Base-by-base conservation (phyloP, 1,140 invertebrate species). In the Cyphomyrmex costatus region DNA sequence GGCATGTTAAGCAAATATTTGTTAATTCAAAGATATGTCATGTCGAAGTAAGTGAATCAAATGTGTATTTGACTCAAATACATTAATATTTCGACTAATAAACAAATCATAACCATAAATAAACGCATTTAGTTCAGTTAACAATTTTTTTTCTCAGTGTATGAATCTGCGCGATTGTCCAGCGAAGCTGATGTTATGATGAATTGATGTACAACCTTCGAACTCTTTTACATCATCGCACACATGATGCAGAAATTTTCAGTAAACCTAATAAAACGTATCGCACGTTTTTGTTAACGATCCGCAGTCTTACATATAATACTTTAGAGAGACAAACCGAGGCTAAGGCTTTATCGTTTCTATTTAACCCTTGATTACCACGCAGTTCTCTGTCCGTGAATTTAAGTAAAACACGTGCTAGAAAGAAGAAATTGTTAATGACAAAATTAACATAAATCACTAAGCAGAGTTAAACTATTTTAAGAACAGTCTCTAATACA, bases 381-480 rank as follows among this genome's bases (percentile, higher is more conserved):
- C 19, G 27, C 24, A 4, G 4, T 4, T 21, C 21, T 30, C 12
- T 30, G n/a, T 36, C 19, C 49, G 12, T 36, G 12, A 58, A 27
- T 19, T 36, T 60, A 36, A 6, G 3, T 74, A n/a, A 76, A 58
- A 30, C 14, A 24, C 21, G 0, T 27, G 12, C 36, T n/a, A 16
- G 14, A 63, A 24, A 63, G 21, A 49, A 53, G 30, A 33, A 53
- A 14, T 51, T 24, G 4, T 14, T 21, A 36, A 56, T 7, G 30
- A 56, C 14, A 16, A 80, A 56, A 68, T 70, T 80, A 70, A 27
- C 21, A 70, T 42, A 36, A 79, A 36, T 79, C 16, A 27, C 3
- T 21, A 42, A 42, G 21, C 33, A n/a, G n/a, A 16, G 7, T 42
- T 53, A 21, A 56, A 61, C 5, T n/a, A 61, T 74, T 60, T 21